A percentile compares a stretch with the other conserved stretches of the same genome.
These are phyloP conservation scores for Molossus molossus DNA, from an alignment of 2,797 vertebrate genomes.

Conservation along the genomic window DNA sequence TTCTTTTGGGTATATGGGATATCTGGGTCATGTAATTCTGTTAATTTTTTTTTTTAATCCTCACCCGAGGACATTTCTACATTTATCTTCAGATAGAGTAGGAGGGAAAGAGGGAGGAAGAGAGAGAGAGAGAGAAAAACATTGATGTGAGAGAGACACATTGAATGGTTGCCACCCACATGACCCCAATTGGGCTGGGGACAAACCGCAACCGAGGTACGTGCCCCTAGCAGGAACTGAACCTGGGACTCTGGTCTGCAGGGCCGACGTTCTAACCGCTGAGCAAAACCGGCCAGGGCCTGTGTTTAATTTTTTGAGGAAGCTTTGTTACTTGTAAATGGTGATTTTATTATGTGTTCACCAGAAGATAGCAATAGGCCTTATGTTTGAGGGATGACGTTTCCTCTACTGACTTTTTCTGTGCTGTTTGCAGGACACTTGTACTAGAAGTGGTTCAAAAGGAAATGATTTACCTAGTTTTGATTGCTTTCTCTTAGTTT, in stretches of 20 bases:
- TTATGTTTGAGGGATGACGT: conserved; percentile 15
- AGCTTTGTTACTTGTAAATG: conserved; percentile 49
- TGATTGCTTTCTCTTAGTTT: conserved; percentile 32
- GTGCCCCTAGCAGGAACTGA: too few species aligned
- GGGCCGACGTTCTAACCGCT: too few species aligned
- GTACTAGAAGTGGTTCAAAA: conserved; percentile 47
- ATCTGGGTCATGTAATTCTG: conserved; percentile 23
- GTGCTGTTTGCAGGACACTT: not conserved
- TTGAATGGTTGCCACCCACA: too few species aligned
- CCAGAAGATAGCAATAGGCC: not conserved
- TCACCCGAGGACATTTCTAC: too few species aligned
- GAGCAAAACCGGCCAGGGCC: too few species aligned
- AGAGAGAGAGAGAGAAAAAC: too few species aligned
- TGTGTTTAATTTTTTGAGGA: conserved; percentile 49
- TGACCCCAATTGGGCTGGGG: too few species aligned
- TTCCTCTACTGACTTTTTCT: conserved; percentile 2
- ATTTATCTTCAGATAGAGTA: too few species aligned
- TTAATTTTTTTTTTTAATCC: conserved; percentile 33
- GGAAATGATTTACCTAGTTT: conserved; percentile 62
- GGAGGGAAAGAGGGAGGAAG: too few species aligned
- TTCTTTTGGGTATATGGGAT: not conserved
- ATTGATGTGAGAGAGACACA: too few species aligned
- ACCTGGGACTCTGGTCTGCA: too few species aligned
- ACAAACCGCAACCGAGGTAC: too few species aligned
- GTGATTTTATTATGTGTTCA: conserved; percentile 54